A percentile compares a stretch with the other conserved stretches of the same genome.
These are phyloP conservation scores for Lymantria monacha DNA, from an alignment of 2,888 invertebrate genomes.

Conservation along the genomic window DNA sequence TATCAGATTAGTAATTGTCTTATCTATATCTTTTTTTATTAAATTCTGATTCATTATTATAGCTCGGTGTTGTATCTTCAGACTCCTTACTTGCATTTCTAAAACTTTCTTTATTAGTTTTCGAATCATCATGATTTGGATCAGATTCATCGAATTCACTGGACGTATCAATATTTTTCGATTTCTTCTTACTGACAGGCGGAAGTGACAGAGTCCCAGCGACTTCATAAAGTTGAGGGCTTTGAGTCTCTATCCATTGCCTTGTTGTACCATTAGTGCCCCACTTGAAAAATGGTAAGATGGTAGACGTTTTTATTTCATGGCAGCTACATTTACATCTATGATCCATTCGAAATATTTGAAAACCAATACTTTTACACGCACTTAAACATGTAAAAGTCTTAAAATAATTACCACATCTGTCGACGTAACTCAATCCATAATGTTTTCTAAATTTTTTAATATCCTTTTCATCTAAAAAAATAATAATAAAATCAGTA, in stretches of 20 bases:
- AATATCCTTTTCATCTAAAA: constrained; percentile 32
- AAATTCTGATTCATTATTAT: too few species aligned
- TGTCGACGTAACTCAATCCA: constrained; percentile 51
- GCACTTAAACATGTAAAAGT: constrained; percentile 62
- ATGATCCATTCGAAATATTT: constrained; percentile 50
- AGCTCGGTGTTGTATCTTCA: too few species aligned
- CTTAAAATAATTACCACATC: constrained; percentile 47
- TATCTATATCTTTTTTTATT: too few species aligned
- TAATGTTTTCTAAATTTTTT: constrained; percentile 51
- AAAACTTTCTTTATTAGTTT: too few species aligned
- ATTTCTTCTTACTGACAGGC: neutral
- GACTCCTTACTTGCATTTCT: too few species aligned
- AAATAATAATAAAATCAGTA: constrained; percentile 7
- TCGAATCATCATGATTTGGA: too few species aligned
- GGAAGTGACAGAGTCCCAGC: constrained; percentile 54
- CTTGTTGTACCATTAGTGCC: constrained; percentile 57
- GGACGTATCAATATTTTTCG: too few species aligned
- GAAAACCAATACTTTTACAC: constrained; percentile 61
- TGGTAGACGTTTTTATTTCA: constrained; percentile 51
- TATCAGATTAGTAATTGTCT: too few species aligned
- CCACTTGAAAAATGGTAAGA: constrained; percentile 60
- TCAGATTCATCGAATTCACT: too few species aligned
- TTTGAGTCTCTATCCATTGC: constrained; percentile 43
- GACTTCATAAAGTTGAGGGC: constrained; percentile 51
- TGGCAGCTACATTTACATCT: constrained; percentile 62